Conservation (phyloP, 2,888 invertebrate species). For the Galerucella nymphaeae region DNA sequence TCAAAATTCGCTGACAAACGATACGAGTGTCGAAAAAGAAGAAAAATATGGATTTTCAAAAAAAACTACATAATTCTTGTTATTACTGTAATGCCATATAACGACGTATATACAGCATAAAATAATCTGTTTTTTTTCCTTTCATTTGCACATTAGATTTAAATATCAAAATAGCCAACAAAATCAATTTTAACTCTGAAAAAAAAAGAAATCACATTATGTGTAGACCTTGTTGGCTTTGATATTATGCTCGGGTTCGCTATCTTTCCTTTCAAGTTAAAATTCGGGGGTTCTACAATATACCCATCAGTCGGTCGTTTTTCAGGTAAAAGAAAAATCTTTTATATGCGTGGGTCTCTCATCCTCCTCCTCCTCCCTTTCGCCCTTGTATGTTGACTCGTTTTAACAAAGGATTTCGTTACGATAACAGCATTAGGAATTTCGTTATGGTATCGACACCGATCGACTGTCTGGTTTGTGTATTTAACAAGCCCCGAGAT, state of each 20-base stretch:
- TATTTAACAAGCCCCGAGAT: not conserved
- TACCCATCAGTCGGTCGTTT: conserved; percentile 1
- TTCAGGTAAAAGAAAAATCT: conserved; percentile 15
- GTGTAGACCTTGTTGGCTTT: not conserved
- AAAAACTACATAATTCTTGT: too few relatives aligned
- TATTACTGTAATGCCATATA: too few relatives aligned
- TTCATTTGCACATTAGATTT: too few relatives aligned
- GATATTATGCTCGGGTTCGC: conserved; percentile 1
- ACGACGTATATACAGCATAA: too few relatives aligned
- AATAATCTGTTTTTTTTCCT: too few relatives aligned
- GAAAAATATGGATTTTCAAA: too few relatives aligned
- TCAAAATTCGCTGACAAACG: too few relatives aligned
- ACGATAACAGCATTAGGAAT: not conserved
- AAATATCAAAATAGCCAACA: not conserved
- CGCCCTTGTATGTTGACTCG: conserved; percentile 1
- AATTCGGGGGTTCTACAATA: not conserved
- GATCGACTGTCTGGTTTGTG: not conserved
- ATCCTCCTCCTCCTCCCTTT: too few relatives aligned
- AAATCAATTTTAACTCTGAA: not conserved
- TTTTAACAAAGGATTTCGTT: conserved; percentile 12
- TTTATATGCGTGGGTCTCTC: conserved; percentile 1
- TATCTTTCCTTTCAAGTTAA: conserved; percentile 4
- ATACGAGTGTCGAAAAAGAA: too few relatives aligned
- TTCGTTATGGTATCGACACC: conserved; percentile 4
- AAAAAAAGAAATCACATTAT: not conserved